phyloP scores from a whole-genome alignment of 2,113 vertebrate genomes.

The Piprites chloris region DNA sequence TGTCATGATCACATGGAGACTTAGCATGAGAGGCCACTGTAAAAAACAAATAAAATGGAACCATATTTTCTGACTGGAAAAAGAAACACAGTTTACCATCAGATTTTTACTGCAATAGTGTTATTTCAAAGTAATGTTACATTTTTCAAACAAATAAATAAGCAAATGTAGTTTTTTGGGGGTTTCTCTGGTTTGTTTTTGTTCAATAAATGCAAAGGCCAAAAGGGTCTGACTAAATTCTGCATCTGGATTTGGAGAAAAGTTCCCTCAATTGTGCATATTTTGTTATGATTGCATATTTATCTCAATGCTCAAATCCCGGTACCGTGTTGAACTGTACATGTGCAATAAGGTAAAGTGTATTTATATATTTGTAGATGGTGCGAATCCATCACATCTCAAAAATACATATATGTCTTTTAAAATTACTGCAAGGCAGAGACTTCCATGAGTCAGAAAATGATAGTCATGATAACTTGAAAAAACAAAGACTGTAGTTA shows the following conservation, averaged over 20 bases:
- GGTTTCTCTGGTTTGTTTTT: not conserved
- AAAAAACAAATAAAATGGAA: constrained; percentile 54
- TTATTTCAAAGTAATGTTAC: not conserved
- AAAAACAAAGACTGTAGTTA: constrained; percentile 46
- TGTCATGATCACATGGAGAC: constrained; percentile 36
- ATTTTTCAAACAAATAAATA: not conserved
- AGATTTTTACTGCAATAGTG: not conserved
- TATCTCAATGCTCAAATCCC: not conserved
- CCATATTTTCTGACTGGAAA: constrained; percentile 34
- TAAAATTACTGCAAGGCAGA: not conserved
- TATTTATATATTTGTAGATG: not conserved
- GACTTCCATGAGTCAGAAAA: constrained; percentile 18
- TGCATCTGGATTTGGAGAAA: not conserved
- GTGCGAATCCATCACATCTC: not conserved
- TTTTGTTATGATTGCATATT: not conserved
- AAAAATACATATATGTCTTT: constrained; percentile 3
- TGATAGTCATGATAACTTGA: not conserved
- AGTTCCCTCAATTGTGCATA: not conserved
- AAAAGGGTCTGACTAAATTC: not conserved
- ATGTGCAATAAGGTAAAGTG: not conserved
- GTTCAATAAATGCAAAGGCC: not conserved
- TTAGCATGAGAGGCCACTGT: constrained; percentile 40
- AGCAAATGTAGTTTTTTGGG: not conserved
- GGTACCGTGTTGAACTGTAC: not conserved
- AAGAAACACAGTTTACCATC: not conserved